Percentiles rank a stretch among this genome's conserved stretches.
Evolutionary conservation across 1,140 invertebrate species (phyloP).

Genomic region (Micrasema minimum): DNA sequence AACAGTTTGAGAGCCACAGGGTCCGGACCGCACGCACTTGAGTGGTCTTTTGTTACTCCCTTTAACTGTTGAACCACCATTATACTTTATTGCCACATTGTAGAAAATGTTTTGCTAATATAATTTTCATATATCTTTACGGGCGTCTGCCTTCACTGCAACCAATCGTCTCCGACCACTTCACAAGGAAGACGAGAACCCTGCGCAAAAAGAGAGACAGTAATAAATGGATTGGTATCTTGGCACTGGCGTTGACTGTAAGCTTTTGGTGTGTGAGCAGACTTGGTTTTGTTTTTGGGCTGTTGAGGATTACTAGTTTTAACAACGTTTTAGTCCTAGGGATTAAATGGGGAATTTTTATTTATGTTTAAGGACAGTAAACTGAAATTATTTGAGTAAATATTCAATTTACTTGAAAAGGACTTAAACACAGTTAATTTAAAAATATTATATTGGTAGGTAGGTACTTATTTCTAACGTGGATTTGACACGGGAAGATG

Average conservation of each 20-base stretch:
- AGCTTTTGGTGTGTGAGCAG: too few relatives aligned
- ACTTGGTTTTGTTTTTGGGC: too few relatives aligned
- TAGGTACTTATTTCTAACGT: too few relatives aligned
- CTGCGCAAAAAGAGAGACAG: neutral
- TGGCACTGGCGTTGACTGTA: too few relatives aligned
- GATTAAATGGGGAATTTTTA: too few relatives aligned
- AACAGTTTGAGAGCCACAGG: slow-evolving; percentile 11
- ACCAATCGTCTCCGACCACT: neutral
- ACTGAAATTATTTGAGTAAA: too few relatives aligned
- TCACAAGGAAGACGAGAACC: neutral
- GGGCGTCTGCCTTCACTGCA: slow-evolving; percentile 14
- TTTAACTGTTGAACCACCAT: slow-evolving; percentile 34
- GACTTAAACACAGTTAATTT: too few relatives aligned
- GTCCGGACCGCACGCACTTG: slow-evolving; percentile 41
- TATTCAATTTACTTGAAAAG: too few relatives aligned
- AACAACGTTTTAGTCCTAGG: neutral
- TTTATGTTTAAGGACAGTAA: too few relatives aligned
- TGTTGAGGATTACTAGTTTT: neutral
- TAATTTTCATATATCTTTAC: slow-evolving; percentile 40
- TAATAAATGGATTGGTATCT: too few relatives aligned
- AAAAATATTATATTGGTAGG: too few relatives aligned
- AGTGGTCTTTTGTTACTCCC: slow-evolving; percentile 32
- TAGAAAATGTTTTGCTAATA: slow-evolving; percentile 44
- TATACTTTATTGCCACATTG: slow-evolving; percentile 38
- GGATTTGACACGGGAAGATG: too few relatives aligned